Conservation (phyloP, 92 coral and sea anemone genomes). For the Epizoanthus stellaris region DNA sequence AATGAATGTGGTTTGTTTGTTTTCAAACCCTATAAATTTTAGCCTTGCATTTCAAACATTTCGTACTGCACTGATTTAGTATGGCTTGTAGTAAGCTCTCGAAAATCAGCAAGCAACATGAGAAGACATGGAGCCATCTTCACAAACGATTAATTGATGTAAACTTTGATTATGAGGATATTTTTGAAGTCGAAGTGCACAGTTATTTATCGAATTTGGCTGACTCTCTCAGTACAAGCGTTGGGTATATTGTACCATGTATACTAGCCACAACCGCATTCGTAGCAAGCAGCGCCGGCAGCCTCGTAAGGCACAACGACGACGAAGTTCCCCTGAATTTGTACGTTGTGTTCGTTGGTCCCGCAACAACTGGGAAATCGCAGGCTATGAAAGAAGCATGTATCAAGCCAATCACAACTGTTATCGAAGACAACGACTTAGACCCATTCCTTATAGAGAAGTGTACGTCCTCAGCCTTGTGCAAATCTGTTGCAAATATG, state of each 20-base stretch:
- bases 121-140: conserved; percentile 64
- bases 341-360: background rate
- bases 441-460: conserved; percentile 20
- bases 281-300: conserved; percentile 47
- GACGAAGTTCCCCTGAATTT: background rate
- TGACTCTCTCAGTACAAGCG: conserved; percentile 53
- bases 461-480: conserved; percentile 50
- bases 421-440: background rate
- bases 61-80: background rate
- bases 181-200: conserved; percentile 46
- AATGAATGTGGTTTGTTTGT: too few relatives aligned
- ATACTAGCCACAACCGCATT: conserved; percentile 57
- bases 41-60: background rate
- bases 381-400: conserved; percentile 15
- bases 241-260: conserved; percentile 60
- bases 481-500: conserved; percentile 4
- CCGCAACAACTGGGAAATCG: background rate
- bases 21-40: too few relatives aligned
- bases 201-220: conserved; percentile 41
- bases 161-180: conserved; percentile 39
- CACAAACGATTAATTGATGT: conserved; percentile 62
- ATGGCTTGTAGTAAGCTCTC: conserved; percentile 3
- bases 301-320: conserved; percentile 30
- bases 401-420: background rate
- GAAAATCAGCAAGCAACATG: conserved; percentile 45